Evolutionary conservation across 2,797 vertebrate species (phyloP).

Genomic region (Macropodus opercularis): DNA sequence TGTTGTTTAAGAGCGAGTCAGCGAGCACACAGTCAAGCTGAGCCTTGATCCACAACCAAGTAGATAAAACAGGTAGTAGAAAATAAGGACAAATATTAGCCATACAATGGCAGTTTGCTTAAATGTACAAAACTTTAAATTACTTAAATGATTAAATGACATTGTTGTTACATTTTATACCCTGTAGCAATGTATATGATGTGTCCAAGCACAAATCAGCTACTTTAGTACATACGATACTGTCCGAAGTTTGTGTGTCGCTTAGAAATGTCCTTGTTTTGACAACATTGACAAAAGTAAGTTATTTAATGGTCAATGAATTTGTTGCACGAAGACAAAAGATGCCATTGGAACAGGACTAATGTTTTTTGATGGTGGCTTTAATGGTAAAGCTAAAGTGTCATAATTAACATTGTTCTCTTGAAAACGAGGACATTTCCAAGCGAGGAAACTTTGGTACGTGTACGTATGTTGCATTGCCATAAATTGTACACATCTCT

Average conservation of each 20-base stretch:
- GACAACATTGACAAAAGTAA: no score
- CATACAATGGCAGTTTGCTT: slow-evolving; percentile 9
- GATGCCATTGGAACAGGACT: no score
- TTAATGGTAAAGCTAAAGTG: no score
- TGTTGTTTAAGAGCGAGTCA: slow-evolving; percentile 23
- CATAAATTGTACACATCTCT: slow-evolving; percentile 1
- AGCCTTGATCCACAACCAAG: slow-evolving; percentile 1
- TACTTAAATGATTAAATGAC: slow-evolving; percentile 2
- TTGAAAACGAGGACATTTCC: no score
- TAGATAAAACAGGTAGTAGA: slow-evolving; percentile 6
- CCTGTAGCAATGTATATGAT: slow-evolving; percentile 8
- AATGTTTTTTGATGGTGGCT: no score
- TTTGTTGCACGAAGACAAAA: no score
- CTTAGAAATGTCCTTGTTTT: no score
- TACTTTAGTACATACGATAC: neutral
- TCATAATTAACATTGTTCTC: no score
- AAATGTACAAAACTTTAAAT: slow-evolving; percentile 35
- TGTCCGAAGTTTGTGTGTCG: no score
- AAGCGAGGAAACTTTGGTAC: neutral
- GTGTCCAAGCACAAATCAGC: slow-evolving; percentile 39
- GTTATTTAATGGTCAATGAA: no score
- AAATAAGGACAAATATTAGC: slow-evolving; percentile 28
- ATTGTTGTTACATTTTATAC: neutral
- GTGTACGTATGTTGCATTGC: slow-evolving; percentile 2
- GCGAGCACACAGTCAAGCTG: slow-evolving; percentile 10